Percentiles rank a stretch among this genome's conserved stretches.
Conservation (phyloP, 2,888 invertebrate species). For the Plagodis dolabraria region DNA sequence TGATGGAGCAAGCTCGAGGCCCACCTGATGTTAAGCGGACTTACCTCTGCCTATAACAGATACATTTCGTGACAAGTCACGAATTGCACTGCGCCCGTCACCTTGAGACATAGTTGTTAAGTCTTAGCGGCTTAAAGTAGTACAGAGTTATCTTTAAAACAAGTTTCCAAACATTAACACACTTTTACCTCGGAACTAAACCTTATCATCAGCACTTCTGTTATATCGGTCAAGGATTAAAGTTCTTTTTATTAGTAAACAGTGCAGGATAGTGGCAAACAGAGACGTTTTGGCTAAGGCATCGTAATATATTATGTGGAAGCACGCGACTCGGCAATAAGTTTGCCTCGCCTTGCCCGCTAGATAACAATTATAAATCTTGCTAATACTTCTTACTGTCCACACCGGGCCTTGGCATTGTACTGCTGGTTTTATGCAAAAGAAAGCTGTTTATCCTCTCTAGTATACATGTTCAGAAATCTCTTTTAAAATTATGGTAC, state of each 20-base stretch:
- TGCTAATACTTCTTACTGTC: slow-evolving; percentile 76
- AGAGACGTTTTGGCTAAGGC: slow-evolving; percentile 75
- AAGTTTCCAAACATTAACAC: slow-evolving; percentile 13
- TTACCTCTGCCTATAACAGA: no score
- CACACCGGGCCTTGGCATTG: slow-evolving; percentile 55
- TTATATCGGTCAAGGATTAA: slow-evolving; percentile 42
- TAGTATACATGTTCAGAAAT: no score
- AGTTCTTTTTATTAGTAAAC: slow-evolving; percentile 66
- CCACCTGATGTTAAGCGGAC: no score
- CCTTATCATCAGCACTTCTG: slow-evolving; percentile 20
- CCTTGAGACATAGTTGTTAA: no score
- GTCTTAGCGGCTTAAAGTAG: no score
- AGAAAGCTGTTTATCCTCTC: slow-evolving; percentile 20
- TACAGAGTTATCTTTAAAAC: no score
- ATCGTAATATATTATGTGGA: slow-evolving; percentile 74
- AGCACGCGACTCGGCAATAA: slow-evolving; percentile 77
- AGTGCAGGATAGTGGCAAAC: slow-evolving; percentile 66
- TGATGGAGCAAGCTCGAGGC: no score
- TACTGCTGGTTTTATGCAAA: slow-evolving; percentile 30
- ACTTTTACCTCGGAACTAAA: slow-evolving; percentile 26
- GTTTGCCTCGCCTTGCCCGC: slow-evolving; percentile 72
- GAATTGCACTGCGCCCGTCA: no score
- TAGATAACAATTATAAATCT: slow-evolving; percentile 81
- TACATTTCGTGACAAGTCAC: no score
- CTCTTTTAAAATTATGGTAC: no score